A percentile compares a stretch with the other conserved stretches of the same genome.
Conservation (phyloP, 1,140 invertebrate species). For the Antheraea mylitta region DNA sequence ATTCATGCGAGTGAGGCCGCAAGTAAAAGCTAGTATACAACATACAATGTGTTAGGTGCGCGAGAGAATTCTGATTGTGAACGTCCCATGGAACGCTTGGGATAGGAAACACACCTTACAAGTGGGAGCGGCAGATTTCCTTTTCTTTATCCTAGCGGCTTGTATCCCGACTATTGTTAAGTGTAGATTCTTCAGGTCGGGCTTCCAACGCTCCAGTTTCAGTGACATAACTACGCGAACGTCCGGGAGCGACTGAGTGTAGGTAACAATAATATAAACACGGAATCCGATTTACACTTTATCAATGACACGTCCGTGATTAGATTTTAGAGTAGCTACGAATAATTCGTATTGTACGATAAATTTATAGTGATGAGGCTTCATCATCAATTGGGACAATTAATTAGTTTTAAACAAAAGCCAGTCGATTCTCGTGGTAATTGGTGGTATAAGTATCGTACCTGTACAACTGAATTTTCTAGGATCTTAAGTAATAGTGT, state of each 20-base stretch:
- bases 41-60: too few relatives aligned
- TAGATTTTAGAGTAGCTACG: constrained; percentile 11
- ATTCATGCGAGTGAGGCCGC: too few relatives aligned
- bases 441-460: too few relatives aligned
- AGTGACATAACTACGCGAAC: neutral
- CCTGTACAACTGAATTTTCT: too few relatives aligned
- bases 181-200: constrained; percentile 21
- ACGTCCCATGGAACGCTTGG: too few relatives aligned
- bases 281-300: constrained; percentile 10
- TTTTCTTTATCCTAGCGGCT: constrained; percentile 27
- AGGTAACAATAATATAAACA: neutral
- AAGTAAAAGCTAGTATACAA: too few relatives aligned
- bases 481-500: too few relatives aligned
- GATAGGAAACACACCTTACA: constrained; percentile 34
- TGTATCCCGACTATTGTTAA: constrained; percentile 46
- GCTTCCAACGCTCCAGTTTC: constrained; percentile 18
- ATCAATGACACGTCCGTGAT: constrained; percentile 16
- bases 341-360: constrained; percentile 12
- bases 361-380: constrained; percentile 13
- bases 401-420: neutral
- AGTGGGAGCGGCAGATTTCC: constrained; percentile 28
- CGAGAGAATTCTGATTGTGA: too few relatives aligned
- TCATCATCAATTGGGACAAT: neutral
- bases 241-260: neutral
- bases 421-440: too few relatives aligned